A percentile compares a stretch with the other conserved stretches of the same genome.
These are phyloP conservation scores for Seladonia tumulorum DNA, from an alignment of 2,888 invertebrate genomes.

Conservation along the genomic window DNA sequence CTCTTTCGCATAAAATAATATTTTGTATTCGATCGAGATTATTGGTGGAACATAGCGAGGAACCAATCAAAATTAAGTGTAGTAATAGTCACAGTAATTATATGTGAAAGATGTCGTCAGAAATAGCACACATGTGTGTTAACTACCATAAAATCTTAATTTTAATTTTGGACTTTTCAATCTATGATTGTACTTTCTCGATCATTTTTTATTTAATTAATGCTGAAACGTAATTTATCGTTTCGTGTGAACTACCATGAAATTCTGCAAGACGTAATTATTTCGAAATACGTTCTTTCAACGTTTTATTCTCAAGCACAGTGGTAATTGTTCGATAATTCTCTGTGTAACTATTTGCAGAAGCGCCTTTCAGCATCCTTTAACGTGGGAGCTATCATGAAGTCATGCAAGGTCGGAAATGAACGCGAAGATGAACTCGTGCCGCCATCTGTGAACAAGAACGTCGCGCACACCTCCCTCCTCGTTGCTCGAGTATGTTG, in stretches of 20 bases:
- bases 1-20: not conserved
- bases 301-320: not conserved
- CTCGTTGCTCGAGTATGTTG: slow-evolving; percentile 37
- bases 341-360: not conserved
- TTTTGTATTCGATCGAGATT: not conserved
- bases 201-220: too few relatives aligned
- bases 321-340: not conserved
- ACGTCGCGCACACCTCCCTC: slow-evolving; percentile 42
- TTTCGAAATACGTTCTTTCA: not conserved
- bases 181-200: too few relatives aligned
- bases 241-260: too few relatives aligned
- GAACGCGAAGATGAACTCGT: slow-evolving; percentile 49
- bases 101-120: not conserved
- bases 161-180: too few relatives aligned
- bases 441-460: slow-evolving; percentile 71
- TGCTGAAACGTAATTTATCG: too few relatives aligned
- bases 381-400: not conserved
- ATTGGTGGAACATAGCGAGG: not conserved
- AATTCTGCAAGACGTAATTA: not conserved
- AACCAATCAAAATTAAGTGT: not conserved
- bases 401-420: not conserved
- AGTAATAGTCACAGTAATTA: not conserved
- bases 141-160: too few relatives aligned
- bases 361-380: not conserved
- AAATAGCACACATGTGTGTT: not conserved